Base-by-base conservation (phyloP, 2,113 vertebrate species). In the Bombycilla garrulus region DNA sequence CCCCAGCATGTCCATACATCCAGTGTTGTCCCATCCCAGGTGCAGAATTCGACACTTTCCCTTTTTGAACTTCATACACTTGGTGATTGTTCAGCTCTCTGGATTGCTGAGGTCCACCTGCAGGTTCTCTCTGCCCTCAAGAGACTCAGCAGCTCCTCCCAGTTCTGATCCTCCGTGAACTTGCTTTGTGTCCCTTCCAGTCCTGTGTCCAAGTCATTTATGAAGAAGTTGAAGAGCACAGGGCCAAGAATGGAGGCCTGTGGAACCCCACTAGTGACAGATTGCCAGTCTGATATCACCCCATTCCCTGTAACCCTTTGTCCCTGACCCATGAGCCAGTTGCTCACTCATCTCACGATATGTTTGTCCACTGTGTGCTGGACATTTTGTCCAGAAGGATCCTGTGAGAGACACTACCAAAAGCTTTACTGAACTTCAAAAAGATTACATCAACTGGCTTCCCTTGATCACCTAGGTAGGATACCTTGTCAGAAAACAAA, bases 111-210 rank as follows among this genome's bases (percentile, higher is more conserved):
- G 10, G 7, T 7, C 6, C 40, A 24, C 40, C 20, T 40, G 60
- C 29, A 65, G 29, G 35, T 0, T 0, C 20, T 48, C 23, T 1
- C 51, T 42, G 70, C 51, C 12, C 0, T 50, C 0, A 0, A 40
- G 13, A 12, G 29, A 40, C 0, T 21, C 20, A 57, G 6, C 29
- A 74, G 12, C 8, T 57, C 24, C 35, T 57, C 60, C 16, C 10
- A 35, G 51, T 31, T 50, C 9, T 50, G 11, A 50, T 35, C 24
- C 1, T 25, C 21, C 58, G 13, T 31, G 71, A 66, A 35, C 11
- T 18, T 14, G 9, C 13, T 35, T 20, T 31, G 61, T 17, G 9
- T 57, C 44, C 24, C 25, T 58, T 66, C 21, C 44, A 50, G 21
- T 31, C 51, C 51, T 31, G 11, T 14, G 3, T 8, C 31, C 35